These are phyloP conservation scores for Ictalurus furcatus DNA, from an alignment of 2,113 vertebrate genomes.

Conservation along the genomic window DNA sequence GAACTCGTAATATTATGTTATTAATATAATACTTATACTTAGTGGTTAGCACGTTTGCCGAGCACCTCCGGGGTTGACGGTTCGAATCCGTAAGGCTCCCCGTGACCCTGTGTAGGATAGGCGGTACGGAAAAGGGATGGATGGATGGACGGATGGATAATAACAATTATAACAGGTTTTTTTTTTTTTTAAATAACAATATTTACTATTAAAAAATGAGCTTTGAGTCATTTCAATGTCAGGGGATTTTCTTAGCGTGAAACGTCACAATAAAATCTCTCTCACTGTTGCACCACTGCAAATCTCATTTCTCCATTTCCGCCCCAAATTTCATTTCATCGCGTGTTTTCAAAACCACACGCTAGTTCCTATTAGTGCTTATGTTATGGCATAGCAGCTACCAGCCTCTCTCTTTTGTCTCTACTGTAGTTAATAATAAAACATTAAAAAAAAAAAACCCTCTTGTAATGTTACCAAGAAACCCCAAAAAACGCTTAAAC, in stretches of 20 bases:
- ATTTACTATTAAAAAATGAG: not conserved
- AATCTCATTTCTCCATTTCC: conserved; percentile 23
- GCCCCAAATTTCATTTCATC: not conserved
- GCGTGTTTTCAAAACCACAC: too few species aligned
- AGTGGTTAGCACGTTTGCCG: too few species aligned
- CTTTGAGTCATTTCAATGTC: not conserved
- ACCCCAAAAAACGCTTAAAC: not conserved
- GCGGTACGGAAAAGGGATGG: too few species aligned
- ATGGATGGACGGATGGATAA: not conserved
- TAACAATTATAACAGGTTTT: not conserved
- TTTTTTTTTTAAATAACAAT: not conserved
- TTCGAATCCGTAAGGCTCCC: too few species aligned
- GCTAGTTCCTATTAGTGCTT: not conserved
- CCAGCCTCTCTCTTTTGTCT: not conserved
- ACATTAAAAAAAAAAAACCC: not conserved
- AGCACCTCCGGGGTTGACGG: too few species aligned
- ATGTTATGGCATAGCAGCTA: not conserved
- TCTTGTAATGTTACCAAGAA: not conserved
- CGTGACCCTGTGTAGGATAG: too few species aligned
- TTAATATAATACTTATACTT: not conserved
- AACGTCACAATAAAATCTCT: not conserved
- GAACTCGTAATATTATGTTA: not conserved
- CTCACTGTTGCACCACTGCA: not conserved
- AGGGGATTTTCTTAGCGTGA: not conserved
- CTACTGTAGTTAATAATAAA: not conserved